These are phyloP conservation scores for Pelobates fuscus DNA, from an alignment of 2,113 vertebrate genomes.

Conservation along the genomic window DNA sequence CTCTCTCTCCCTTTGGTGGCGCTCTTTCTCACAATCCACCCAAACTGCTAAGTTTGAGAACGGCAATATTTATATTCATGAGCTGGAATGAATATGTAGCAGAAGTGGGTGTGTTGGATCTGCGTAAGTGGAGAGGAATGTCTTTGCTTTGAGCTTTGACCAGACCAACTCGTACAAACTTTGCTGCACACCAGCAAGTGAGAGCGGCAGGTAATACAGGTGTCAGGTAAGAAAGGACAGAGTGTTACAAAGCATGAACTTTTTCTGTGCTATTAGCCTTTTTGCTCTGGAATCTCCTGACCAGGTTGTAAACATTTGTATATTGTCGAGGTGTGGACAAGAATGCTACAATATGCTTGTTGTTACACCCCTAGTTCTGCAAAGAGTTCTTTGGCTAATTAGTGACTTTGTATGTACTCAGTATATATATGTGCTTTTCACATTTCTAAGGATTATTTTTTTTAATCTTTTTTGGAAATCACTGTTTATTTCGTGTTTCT, in stretches of 20 bases:
- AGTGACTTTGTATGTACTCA: background rate
- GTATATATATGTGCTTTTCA: too few species aligned
- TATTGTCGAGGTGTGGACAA: too few species aligned
- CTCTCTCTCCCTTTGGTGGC: too few species aligned
- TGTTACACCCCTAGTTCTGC: too few species aligned
- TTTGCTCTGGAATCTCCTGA: background rate
- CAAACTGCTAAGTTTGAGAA: too few species aligned
- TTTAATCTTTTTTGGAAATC: too few species aligned
- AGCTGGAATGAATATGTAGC: background rate
- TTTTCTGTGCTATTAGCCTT: background rate
- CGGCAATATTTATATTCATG: too few species aligned
- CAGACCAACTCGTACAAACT: background rate
- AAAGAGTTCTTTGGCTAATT: too few species aligned
- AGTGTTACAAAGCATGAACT: background rate
- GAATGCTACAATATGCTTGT: too few species aligned
- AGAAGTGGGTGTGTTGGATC: background rate
- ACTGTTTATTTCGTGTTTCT: background rate
- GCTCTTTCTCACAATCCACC: too few species aligned
- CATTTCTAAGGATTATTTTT: too few species aligned
- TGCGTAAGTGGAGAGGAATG: constrained; percentile 34
- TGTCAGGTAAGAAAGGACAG: background rate
- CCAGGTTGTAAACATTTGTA: too few species aligned
- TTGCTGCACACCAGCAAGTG: constrained; percentile 29
- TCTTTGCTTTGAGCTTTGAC: constrained; percentile 2
- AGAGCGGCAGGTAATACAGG: constrained; percentile 10